Conservation (phyloP, 2,797 vertebrate genomes). For the Micromesistius poutassou region DNA sequence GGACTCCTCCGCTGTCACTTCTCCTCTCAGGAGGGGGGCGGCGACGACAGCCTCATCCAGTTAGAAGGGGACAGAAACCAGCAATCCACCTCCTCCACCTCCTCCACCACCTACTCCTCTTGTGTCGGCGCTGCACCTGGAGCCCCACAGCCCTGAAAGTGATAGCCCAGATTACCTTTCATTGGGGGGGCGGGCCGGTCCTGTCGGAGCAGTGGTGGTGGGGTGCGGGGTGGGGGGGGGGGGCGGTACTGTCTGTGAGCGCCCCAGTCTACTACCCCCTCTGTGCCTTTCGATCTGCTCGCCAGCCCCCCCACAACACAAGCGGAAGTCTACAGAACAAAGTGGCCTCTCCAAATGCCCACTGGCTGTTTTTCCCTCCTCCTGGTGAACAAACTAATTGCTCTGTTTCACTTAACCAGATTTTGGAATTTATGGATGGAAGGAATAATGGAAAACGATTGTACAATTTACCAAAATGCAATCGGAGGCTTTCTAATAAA, state of each 20-base stretch:
- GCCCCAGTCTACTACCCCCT: constrained; percentile 69
- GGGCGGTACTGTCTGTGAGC: constrained; percentile 43
- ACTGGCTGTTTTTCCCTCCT: constrained; percentile 18
- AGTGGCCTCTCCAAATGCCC: constrained; percentile 14
- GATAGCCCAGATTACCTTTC: constrained; percentile 82
- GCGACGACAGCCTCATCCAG: constrained; percentile 63
- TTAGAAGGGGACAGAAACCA: constrained; percentile 67
- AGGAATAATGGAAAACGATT: background rate
- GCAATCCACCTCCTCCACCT: background rate
- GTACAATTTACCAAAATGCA: constrained; percentile 1
- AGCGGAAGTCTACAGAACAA: constrained; percentile 43
- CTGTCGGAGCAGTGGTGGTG: constrained; percentile 26
- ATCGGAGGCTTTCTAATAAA: background rate
- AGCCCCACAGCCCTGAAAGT: constrained; percentile 72
- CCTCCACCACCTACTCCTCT: background rate
- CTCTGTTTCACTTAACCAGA: constrained; percentile 11
- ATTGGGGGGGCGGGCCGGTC: constrained; percentile 68
- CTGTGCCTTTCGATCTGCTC: constrained; percentile 49
- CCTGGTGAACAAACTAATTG: constrained; percentile 5
- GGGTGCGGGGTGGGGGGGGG: constrained; percentile 16
- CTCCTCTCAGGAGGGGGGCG: background rate
- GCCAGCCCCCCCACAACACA: constrained; percentile 60
- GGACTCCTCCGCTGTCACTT: background rate
- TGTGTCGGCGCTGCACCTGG: constrained; percentile 52
- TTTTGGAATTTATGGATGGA: background rate